Evolutionary conservation across 2,888 invertebrate species (phyloP).

Genomic region (Phytoseiulus persimilis): DNA sequence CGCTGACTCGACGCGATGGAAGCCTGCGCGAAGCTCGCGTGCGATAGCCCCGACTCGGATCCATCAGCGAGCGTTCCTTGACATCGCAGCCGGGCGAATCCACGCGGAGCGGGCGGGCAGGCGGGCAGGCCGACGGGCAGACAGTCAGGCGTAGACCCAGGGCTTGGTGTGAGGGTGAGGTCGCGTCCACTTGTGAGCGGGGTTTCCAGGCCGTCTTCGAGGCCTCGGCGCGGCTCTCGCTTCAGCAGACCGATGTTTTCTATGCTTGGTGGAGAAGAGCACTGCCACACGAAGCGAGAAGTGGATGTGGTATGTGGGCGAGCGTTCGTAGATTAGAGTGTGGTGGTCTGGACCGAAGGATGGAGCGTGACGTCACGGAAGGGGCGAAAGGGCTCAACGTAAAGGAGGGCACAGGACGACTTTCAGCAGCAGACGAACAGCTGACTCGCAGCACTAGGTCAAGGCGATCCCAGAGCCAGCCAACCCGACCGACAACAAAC

Average conservation of each 20-base stretch:
- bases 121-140: not conserved
- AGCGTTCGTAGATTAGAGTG: not conserved
- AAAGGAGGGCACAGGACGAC: not conserved
- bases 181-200: not conserved
- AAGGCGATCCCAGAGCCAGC: not conserved
- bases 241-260: not conserved
- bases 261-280: not conserved
- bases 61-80: not conserved
- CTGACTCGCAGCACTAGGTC: not conserved
- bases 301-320: not conserved
- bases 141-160: not conserved
- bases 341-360: not conserved
- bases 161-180: not conserved
- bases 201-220: not conserved
- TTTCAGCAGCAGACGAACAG: not conserved
- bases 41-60: not conserved
- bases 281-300: slow-evolving; percentile 5
- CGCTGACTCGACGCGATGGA: not conserved
- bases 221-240: not conserved
- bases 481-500: not conserved
- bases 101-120: not conserved
- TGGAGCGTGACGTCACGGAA: not conserved
- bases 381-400: not conserved
- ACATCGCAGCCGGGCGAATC: not conserved
- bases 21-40: not conserved